Conservation (phyloP, 2,888 invertebrate genomes). For the Sphaerophoria rueppellii region DNA sequence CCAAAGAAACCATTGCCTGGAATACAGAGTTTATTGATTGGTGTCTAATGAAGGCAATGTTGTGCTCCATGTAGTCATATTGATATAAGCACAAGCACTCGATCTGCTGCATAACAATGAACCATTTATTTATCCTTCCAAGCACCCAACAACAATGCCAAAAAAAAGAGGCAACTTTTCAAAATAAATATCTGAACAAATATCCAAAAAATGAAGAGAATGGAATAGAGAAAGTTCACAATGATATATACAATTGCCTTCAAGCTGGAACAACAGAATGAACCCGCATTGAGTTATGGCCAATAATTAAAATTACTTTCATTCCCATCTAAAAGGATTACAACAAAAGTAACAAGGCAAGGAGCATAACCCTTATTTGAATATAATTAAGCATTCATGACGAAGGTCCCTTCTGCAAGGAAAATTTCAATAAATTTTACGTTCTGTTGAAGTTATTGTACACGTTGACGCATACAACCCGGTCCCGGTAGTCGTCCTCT, state of each 20-base stretch:
- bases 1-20: conserved; percentile 14
- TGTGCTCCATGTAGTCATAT: too few species aligned
- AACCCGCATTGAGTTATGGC: conserved; percentile 51
- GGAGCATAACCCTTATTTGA: conserved; percentile 55
- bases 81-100: conserved; percentile 4
- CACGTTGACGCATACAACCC: conserved; percentile 47
- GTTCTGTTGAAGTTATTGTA: conserved; percentile 64
- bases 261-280: conserved; percentile 1
- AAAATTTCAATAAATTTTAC: conserved; percentile 68
- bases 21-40: conserved; percentile 40
- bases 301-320: conserved; percentile 54
- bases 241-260: not conserved
- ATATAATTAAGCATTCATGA: conserved; percentile 69
- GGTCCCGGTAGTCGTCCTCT: not conserved
- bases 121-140: not conserved
- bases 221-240: not conserved
- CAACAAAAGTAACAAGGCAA: not conserved
- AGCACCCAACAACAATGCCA: not conserved
- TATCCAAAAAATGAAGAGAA: not conserved
- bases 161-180: conserved; percentile 12
- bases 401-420: conserved; percentile 52
- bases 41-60: conserved; percentile 23
- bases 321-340: conserved; percentile 39
- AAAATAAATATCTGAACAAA: conserved; percentile 6
- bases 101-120: conserved; percentile 45